phyloP scores from a whole-genome alignment of 1,140 invertebrate genomes.

The Drosophila pruinosa region DNA sequence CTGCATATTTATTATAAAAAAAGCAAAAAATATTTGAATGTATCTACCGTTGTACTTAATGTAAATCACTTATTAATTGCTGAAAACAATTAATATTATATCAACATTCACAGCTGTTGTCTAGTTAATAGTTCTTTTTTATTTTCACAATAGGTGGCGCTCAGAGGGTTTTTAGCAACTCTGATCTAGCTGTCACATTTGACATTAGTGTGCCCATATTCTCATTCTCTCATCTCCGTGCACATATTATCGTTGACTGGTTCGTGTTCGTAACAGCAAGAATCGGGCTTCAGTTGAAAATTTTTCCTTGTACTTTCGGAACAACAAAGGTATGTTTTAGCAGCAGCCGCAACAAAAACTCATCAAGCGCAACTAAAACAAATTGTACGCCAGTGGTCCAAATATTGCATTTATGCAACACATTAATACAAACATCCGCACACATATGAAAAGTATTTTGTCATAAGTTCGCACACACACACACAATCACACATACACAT shows the following conservation, averaged over 20 bases:
- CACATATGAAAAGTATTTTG: slow-evolving; percentile 49
- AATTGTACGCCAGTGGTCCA: slow-evolving; percentile 58
- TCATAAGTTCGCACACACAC: slow-evolving; percentile 46
- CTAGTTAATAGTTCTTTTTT: background rate
- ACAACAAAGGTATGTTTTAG: slow-evolving; percentile 75
- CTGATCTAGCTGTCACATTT: slow-evolving; percentile 46
- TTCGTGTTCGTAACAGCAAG: slow-evolving; percentile 56
- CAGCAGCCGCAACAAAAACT: slow-evolving; percentile 19
- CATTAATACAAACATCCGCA: slow-evolving; percentile 32
- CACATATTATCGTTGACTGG: slow-evolving; percentile 37
- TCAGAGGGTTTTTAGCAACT: slow-evolving; percentile 27
- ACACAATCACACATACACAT: slow-evolving; percentile 27
- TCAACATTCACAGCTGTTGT: background rate
- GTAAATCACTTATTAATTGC: too few relatives aligned
- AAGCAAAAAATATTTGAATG: too few relatives aligned
- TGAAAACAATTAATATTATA: background rate
- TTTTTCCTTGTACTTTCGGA: slow-evolving; percentile 70
- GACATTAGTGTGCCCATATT: slow-evolving; percentile 46
- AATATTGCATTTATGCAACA: slow-evolving; percentile 50
- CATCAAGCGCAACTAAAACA: slow-evolving; percentile 45
- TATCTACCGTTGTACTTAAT: too few relatives aligned
- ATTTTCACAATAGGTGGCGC: background rate
- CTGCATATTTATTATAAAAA: too few relatives aligned
- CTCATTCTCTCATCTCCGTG: slow-evolving; percentile 4
- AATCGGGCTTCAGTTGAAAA: slow-evolving; percentile 66